Percentiles rank a stretch among this genome's conserved stretches.
These are phyloP conservation scores for Heliconius ethilla DNA, from an alignment of 2,888 invertebrate species.

Conservation along the genomic window DNA sequence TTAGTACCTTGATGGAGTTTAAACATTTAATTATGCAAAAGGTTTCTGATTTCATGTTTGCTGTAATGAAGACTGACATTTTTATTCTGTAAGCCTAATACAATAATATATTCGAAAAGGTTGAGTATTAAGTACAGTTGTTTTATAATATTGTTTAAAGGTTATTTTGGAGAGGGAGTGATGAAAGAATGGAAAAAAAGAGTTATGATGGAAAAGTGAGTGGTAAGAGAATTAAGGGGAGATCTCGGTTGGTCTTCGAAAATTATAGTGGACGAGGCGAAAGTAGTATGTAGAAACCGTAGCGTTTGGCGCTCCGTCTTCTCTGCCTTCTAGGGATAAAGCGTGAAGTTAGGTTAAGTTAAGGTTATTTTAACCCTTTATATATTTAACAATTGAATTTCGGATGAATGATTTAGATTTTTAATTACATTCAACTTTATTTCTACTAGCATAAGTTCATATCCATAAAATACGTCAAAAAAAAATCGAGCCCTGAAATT, in stretches of 20 bases:
- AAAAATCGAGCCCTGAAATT: background rate
- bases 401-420: background rate
- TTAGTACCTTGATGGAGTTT: slow-evolving; percentile 9
- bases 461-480: background rate
- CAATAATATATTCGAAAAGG: background rate
- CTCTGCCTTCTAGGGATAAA: no score
- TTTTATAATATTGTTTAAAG: background rate
- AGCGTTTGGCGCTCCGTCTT: no score
- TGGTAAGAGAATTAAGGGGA: no score
- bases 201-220: no score
- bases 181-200: no score
- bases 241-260: no score
- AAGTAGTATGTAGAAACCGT: no score
- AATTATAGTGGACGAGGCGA: no score
- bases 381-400: background rate
- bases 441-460: background rate
- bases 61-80: slow-evolving; percentile 13
- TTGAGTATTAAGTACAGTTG: background rate
- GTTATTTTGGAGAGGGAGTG: background rate
- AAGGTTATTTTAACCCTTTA: no score
- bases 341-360: no score
- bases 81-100: background rate
- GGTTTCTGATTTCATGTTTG: slow-evolving; percentile 12
- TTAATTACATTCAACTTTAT: background rate
- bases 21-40: slow-evolving; percentile 15